phyloP scores from a whole-genome alignment of 2,797 vertebrate species.

The Buphagus erythrorhynchus region DNA sequence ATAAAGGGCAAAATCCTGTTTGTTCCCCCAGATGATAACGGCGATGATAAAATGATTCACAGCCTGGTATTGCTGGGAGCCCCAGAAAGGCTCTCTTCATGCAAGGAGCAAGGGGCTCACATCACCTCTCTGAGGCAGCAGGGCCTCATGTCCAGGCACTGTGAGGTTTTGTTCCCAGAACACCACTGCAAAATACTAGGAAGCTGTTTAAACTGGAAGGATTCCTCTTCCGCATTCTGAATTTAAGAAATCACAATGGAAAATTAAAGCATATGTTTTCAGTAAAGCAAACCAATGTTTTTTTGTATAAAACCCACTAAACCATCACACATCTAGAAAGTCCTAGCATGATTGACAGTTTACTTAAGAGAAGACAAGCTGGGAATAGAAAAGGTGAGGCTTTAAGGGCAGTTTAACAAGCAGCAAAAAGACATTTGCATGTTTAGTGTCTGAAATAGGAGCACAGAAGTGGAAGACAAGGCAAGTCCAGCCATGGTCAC shows the following conservation, averaged over 20 bases:
- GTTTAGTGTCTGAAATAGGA: neutral
- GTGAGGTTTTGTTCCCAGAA: neutral
- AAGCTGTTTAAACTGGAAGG: neutral
- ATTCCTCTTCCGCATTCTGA: neutral
- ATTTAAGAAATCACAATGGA: neutral
- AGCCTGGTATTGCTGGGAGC: neutral
- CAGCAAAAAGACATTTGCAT: conserved; percentile 5
- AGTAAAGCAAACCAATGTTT: neutral
- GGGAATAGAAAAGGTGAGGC: neutral
- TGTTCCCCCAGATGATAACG: neutral
- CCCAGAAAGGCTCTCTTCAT: neutral
- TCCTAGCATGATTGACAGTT: neutral
- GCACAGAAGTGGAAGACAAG: neutral
- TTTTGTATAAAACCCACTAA: neutral
- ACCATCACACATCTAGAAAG: neutral
- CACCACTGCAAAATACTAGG: neutral
- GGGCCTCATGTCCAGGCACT: no score
- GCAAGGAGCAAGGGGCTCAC: neutral
- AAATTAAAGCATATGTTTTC: neutral
- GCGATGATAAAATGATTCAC: neutral
- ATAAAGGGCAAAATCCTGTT: neutral
- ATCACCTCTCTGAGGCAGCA: neutral
- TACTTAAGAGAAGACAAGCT: neutral
- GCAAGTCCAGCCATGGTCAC: neutral
- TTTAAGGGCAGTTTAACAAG: conserved; percentile 3